Percentiles rank a stretch among this genome's conserved stretches.
These are phyloP conservation scores for Escarpia spicata DNA, from an alignment of 2,888 invertebrate species.

Conservation along the genomic window DNA sequence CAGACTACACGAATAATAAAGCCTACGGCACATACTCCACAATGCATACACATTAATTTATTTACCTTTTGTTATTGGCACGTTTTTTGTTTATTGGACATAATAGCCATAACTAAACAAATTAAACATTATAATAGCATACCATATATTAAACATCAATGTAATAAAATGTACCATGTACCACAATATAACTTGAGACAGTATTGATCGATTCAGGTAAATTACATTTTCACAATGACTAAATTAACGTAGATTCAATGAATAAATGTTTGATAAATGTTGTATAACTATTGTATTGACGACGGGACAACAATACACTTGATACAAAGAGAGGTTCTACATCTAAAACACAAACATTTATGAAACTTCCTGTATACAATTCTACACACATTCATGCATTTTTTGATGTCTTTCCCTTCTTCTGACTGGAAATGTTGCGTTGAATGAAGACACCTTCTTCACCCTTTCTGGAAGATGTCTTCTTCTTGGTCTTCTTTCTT, in stretches of 20 bases:
- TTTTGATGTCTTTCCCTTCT: not conserved
- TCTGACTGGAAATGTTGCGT: not conserved
- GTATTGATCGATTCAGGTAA: not conserved
- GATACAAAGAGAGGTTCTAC: not conserved
- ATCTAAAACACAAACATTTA: not conserved
- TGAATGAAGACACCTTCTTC: not conserved
- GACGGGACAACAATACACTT: not conserved
- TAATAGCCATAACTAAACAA: not conserved
- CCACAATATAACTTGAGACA: not conserved
- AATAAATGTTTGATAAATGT: not conserved
- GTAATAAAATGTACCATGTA: not conserved
- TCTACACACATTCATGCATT: not conserved
- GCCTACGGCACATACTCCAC: not conserved
- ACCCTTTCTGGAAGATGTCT: not conserved
- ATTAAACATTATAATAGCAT: not conserved
- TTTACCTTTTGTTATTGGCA: not conserved
- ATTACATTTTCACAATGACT: not conserved
- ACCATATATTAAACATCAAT: not conserved
- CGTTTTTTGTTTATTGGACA: not conserved
- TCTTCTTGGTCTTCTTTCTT: not conserved
- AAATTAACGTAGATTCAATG: not conserved
- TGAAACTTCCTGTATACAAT: not conserved
- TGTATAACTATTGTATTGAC: not conserved
- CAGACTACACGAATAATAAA: not conserved
- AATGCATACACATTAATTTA: not conserved